phyloP scores from a whole-genome alignment of 2,797 vertebrate genomes.

The Xenopus petersii region DNA sequence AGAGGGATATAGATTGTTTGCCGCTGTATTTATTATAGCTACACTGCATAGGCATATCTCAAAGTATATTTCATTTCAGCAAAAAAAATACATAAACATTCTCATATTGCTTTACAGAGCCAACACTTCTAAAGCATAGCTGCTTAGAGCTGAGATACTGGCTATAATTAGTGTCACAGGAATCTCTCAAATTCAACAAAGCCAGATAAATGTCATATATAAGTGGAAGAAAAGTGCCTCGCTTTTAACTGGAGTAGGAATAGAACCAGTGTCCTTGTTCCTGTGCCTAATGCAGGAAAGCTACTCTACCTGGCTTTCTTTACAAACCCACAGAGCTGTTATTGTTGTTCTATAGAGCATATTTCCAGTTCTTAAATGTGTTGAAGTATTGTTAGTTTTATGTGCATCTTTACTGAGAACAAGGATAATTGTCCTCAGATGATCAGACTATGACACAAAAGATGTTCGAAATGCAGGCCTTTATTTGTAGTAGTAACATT shows the following conservation, averaged over 20 bases:
- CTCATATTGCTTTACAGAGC: not conserved
- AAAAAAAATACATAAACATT: too few species aligned
- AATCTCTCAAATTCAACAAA: not conserved
- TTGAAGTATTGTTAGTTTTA: not conserved
- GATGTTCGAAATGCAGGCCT: conserved; percentile 39
- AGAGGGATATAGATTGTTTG: too few species aligned
- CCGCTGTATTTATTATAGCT: too few species aligned
- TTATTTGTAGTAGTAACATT: conserved; percentile 42
- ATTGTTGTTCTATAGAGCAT: not conserved
- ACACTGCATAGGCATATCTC: too few species aligned
- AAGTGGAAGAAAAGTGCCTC: not conserved
- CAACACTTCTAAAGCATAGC: not conserved
- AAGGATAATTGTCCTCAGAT: conserved; percentile 31
- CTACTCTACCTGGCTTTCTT: not conserved
- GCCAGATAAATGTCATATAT: not conserved
- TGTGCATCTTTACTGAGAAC: conserved; percentile 29
- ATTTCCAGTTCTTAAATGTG: not conserved
- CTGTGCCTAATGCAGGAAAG: not conserved
- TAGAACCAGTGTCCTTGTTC: not conserved
- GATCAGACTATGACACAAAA: conserved; percentile 37
- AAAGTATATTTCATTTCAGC: too few species aligned
- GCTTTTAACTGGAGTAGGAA: not conserved
- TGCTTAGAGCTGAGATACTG: not conserved
- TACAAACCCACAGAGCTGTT: not conserved
- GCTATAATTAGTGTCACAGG: not conserved